Evolutionary conservation across 2,797 vertebrate genomes (phyloP).

Genomic region (Lophius americanus): DNA sequence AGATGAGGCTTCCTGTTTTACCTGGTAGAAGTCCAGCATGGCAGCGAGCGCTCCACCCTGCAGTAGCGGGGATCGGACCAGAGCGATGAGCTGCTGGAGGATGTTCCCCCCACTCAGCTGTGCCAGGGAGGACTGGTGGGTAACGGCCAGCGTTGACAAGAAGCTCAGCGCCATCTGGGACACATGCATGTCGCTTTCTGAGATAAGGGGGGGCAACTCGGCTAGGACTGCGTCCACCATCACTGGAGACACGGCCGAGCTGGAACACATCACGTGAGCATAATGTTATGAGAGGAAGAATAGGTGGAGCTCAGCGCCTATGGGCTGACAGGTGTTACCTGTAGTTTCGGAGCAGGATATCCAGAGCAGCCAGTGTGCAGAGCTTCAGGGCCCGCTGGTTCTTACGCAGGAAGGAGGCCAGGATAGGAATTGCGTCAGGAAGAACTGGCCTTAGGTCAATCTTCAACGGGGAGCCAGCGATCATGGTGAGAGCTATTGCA

Average conservation of each 20-base stretch:
- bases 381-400: slow-evolving; percentile 97
- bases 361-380: slow-evolving; percentile 93
- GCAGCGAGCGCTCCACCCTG: slow-evolving; percentile 97
- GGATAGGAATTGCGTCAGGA: slow-evolving; percentile 95
- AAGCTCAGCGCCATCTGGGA: slow-evolving; percentile 99
- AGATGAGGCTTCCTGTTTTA: slow-evolving; percentile 4
- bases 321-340: slow-evolving; percentile 59
- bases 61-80: slow-evolving; percentile 95
- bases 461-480: slow-evolving; percentile 94
- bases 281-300: neutral
- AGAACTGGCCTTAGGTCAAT: slow-evolving; percentile 94
- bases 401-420: slow-evolving; percentile 97
- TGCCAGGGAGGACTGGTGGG: slow-evolving; percentile 95
- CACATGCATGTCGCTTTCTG: slow-evolving; percentile 98
- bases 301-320: neutral
- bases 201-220: slow-evolving; percentile 97
- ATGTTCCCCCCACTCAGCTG: slow-evolving; percentile 94
- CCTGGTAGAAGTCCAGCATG: slow-evolving; percentile 95
- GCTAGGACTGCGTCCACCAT: slow-evolving; percentile 98
- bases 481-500: slow-evolving; percentile 88
- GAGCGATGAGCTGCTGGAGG: slow-evolving; percentile 93
- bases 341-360: slow-evolving; percentile 91
- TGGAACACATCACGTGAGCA: slow-evolving; percentile 22
- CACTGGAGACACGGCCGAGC: slow-evolving; percentile 86
- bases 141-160: slow-evolving; percentile 94